A percentile compares a stretch with the other conserved stretches of the same genome.
phyloP scores from a whole-genome alignment of 2,797 vertebrate species.

The Molossus alvarezi region DNA sequence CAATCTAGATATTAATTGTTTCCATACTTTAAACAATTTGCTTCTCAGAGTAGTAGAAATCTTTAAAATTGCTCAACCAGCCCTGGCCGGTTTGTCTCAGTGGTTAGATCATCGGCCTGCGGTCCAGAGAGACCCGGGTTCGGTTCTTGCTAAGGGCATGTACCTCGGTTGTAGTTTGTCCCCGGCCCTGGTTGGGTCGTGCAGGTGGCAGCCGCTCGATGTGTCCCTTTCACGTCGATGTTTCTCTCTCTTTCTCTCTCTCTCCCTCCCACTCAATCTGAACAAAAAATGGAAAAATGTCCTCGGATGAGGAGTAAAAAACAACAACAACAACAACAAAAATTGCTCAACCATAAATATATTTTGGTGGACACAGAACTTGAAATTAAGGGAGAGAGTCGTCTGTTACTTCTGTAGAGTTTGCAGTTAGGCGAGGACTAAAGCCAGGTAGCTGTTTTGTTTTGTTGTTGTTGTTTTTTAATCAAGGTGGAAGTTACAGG shows the following conservation, averaged over 20 bases:
- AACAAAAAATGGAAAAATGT: no score
- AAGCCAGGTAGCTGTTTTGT: background rate
- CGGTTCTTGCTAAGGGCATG: no score
- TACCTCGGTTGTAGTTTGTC: no score
- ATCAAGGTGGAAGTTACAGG: background rate
- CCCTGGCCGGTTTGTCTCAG: no score
- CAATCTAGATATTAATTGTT: background rate
- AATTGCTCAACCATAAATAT: background rate
- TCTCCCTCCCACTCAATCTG: no score
- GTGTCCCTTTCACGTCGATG: no score
- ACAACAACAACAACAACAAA: background rate
- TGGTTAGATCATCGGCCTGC: no score
- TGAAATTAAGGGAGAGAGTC: background rate
- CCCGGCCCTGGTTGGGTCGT: no score
- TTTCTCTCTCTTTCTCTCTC: no score
- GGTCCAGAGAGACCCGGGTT: no score
- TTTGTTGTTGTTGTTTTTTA: background rate
- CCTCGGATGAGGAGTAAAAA: no score
- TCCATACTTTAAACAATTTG: constrained; percentile 27
- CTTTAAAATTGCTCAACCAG: constrained; percentile 18
- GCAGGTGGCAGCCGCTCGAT: no score
- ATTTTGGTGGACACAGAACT: constrained; percentile 40
- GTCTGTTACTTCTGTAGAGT: constrained; percentile 52
- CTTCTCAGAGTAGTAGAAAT: background rate
- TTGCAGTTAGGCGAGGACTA: background rate